Percentiles rank a stretch among this genome's conserved stretches.
Evolutionary conservation across 2,797 vertebrate species (phyloP).

Genomic region (Setipinna tenuifilis): DNA sequence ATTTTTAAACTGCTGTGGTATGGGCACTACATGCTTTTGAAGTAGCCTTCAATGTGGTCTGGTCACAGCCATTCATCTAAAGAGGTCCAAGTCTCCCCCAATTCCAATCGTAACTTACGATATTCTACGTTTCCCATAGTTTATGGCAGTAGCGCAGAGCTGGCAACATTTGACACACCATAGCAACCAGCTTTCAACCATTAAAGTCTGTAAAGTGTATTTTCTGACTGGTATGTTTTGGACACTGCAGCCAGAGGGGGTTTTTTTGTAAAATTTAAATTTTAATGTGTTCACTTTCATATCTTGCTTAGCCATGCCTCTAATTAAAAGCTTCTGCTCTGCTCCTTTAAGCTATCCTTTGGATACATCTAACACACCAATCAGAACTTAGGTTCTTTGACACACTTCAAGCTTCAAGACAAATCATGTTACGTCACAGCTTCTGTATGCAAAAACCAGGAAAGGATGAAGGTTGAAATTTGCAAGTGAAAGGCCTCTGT

Average conservation of each 20-base stretch:
- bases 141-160: neutral
- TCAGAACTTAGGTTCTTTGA: neutral
- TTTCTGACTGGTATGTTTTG: neutral
- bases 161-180: neutral
- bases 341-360: neutral
- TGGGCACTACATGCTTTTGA: neutral
- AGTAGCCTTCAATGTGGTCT: neutral
- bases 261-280: neutral
- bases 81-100: neutral
- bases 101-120: neutral
- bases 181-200: neutral
- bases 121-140: neutral
- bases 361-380: neutral
- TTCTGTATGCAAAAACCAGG: conserved; percentile 1
- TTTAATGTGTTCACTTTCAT: neutral
- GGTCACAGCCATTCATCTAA: neutral
- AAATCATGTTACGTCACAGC: neutral
- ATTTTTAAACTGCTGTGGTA: neutral
- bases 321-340: neutral
- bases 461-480: neutral
- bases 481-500: neutral
- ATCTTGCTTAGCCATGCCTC: neutral
- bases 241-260: neutral
- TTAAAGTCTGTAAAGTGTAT: neutral
- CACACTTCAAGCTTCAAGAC: neutral